Evolutionary conservation across 2,888 invertebrate species (phyloP).

Genomic region (Brachyptera putata): DNA sequence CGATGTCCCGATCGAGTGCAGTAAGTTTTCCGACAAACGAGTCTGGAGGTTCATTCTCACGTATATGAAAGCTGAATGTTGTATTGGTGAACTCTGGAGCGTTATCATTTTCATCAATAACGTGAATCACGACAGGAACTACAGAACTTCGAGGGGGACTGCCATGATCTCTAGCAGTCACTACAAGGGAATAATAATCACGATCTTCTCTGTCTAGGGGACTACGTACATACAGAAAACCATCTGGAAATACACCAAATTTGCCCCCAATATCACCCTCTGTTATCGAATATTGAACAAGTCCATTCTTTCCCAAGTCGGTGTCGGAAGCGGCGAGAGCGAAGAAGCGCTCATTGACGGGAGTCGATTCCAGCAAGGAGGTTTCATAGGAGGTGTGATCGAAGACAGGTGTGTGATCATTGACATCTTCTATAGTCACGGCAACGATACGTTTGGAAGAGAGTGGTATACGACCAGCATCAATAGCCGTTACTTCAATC

Average conservation of each 20-base stretch:
- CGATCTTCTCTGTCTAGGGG: slow-evolving; percentile 82
- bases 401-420: slow-evolving; percentile 93
- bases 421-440: slow-evolving; percentile 78
- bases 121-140: slow-evolving; percentile 87
- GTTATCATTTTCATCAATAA: slow-evolving; percentile 96
- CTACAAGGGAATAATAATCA: slow-evolving; percentile 86
- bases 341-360: slow-evolving; percentile 87
- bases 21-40: slow-evolving; percentile 89
- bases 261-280: slow-evolving; percentile 81
- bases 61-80: slow-evolving; percentile 84
- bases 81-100: slow-evolving; percentile 86
- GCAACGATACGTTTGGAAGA: slow-evolving; percentile 70
- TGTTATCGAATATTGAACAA: slow-evolving; percentile 74
- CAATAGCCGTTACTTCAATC: slow-evolving; percentile 80
- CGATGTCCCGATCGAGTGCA: slow-evolving; percentile 86
- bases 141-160: slow-evolving; percentile 72
- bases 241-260: slow-evolving; percentile 95
- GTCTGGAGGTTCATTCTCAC: slow-evolving; percentile 82
- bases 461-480: slow-evolving; percentile 71
- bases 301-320: slow-evolving; percentile 77
- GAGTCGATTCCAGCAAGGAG: slow-evolving; percentile 82
- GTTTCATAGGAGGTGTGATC: slow-evolving; percentile 90
- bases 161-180: slow-evolving; percentile 79
- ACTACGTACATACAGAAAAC: slow-evolving; percentile 82
- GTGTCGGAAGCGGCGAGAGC: slow-evolving; percentile 84